These are phyloP conservation scores for Synergus gifuensis DNA, from an alignment of 2,888 invertebrate species.

Conservation along the genomic window DNA sequence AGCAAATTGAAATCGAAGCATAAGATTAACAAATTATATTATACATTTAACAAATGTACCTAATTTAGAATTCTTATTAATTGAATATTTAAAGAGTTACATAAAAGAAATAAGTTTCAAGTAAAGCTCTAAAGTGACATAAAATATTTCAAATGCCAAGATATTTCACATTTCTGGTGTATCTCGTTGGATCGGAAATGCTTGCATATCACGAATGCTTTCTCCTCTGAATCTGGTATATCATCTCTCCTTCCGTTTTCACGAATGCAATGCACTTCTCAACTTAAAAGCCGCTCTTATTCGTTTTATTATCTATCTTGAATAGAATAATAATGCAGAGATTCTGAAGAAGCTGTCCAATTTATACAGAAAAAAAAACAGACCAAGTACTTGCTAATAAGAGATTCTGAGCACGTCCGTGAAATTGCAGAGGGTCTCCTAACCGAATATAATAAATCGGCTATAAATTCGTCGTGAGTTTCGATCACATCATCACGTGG, in stretches of 20 bases:
- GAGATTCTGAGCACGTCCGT: not conserved
- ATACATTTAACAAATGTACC: not conserved
- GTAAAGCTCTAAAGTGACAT: no score
- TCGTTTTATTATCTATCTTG: not conserved
- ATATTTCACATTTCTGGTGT: not conserved
- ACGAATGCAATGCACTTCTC: not conserved
- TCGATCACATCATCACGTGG: not conserved
- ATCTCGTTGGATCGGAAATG: not conserved
- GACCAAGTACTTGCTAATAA: not conserved
- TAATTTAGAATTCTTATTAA: not conserved
- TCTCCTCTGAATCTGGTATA: not conserved
- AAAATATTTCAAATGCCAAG: no score
- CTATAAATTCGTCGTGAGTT: not conserved
- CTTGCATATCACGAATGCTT: not conserved
- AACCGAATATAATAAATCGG: not conserved
- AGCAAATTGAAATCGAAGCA: not conserved
- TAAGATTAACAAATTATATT: not conserved
- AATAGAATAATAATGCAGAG: not conserved
- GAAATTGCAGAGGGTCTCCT: not conserved
- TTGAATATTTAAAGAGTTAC: no score
- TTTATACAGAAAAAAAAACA: not conserved
- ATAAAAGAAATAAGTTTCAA: no score
- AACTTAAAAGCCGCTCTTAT: not conserved
- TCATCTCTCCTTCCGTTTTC: constrained; percentile 3
- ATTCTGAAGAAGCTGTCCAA: not conserved